phyloP scores from a whole-genome alignment of 2,113 vertebrate genomes.

The Rhinichthys klamathensis region DNA sequence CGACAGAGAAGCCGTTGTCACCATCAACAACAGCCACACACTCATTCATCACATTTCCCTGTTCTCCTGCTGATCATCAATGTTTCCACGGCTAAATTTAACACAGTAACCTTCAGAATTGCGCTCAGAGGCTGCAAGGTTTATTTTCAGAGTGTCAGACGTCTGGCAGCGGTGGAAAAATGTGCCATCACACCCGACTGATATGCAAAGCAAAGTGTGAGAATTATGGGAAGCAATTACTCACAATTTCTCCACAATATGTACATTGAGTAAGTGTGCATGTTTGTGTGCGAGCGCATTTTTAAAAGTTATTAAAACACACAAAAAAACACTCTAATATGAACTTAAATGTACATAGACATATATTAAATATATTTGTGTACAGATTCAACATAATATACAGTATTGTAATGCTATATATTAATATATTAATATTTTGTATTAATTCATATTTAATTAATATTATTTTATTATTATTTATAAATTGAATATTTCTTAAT shows the following conservation, averaged over 20 bases:
- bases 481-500: too few species aligned
- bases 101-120: conserved; percentile 27
- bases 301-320: not conserved
- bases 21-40: conserved; percentile 11
- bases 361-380: too few species aligned
- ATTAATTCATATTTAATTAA: too few species aligned
- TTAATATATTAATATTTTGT: too few species aligned
- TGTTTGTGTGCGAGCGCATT: too few species aligned
- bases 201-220: conserved; percentile 27
- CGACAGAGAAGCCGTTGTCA: conserved; percentile 14
- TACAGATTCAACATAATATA: too few species aligned
- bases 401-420: too few species aligned
- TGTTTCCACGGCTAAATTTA: conserved; percentile 52
- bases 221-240: not conserved
- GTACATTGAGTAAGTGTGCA: not conserved
- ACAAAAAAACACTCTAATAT: too few species aligned
- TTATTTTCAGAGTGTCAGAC: conserved; percentile 47
- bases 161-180: conserved; percentile 46
- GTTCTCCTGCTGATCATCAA: conserved; percentile 41
- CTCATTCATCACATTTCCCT: conserved; percentile 47
- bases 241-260: not conserved
- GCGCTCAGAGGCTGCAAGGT: not conserved
- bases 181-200: conserved; percentile 31
- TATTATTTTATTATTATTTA: too few species aligned
- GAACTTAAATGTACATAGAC: too few species aligned